phyloP scores from a whole-genome alignment of 1,140 invertebrate genomes.

The Cotesia glomerata region DNA sequence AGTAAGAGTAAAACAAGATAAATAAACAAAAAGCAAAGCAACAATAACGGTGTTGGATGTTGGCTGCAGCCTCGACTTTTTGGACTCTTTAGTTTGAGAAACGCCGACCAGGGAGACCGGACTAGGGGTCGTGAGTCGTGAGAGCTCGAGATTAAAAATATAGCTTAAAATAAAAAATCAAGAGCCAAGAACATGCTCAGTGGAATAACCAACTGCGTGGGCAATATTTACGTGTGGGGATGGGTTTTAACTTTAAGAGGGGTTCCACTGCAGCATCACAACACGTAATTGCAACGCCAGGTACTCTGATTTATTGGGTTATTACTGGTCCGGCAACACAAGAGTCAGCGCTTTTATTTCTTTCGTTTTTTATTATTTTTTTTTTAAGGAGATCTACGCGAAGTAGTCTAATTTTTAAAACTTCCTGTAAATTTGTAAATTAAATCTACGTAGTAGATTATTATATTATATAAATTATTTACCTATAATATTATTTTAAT shows the following conservation, averaged over 20 bases:
- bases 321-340: slow-evolving; percentile 53
- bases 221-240: slow-evolving; percentile 60
- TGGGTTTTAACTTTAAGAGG: slow-evolving; percentile 40
- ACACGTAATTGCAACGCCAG: slow-evolving; percentile 54
- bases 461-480: too few relatives aligned
- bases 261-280: slow-evolving; percentile 39
- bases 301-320: slow-evolving; percentile 59
- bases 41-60: slow-evolving; percentile 10
- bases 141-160: slow-evolving; percentile 9
- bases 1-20: slow-evolving; percentile 32
- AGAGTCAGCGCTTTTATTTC: slow-evolving; percentile 41
- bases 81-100: too few relatives aligned
- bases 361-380: slow-evolving; percentile 8
- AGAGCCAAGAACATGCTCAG: slow-evolving; percentile 27
- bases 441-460: too few relatives aligned
- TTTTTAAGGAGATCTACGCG: too few relatives aligned
- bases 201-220: slow-evolving; percentile 31
- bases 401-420: too few relatives aligned
- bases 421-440: too few relatives aligned
- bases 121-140: slow-evolving; percentile 3
- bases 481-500: too few relatives aligned
- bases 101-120: too few relatives aligned
- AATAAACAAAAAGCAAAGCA: slow-evolving; percentile 8
- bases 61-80: too few relatives aligned
- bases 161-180: slow-evolving; percentile 19